phyloP scores from a whole-genome alignment of 2,888 invertebrate species.

The Drosophila mayaguana region DNA sequence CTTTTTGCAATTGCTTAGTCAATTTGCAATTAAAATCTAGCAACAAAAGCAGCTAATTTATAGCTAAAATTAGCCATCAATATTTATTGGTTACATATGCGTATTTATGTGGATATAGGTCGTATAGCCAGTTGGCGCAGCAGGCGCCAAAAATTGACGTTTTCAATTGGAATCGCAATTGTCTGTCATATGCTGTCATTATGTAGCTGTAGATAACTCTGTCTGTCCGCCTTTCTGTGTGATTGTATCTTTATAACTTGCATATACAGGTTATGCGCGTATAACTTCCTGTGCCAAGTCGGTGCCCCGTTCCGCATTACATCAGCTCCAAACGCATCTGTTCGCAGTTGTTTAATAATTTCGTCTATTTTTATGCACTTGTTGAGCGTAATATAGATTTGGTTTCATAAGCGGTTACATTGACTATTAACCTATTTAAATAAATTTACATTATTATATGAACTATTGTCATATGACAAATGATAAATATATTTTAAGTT shows the following conservation, averaged over 20 bases:
- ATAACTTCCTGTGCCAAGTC: slow-evolving; percentile 29
- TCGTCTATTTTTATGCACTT: not conserved
- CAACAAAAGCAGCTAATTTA: slow-evolving; percentile 3
- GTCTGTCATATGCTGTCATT: slow-evolving; percentile 7
- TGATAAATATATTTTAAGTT: not conserved
- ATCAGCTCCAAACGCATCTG: slow-evolving; percentile 36
- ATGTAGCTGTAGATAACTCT: not conserved
- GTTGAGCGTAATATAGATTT: not conserved
- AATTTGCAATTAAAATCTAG: slow-evolving; percentile 10
- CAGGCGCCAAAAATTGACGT: slow-evolving; percentile 18
- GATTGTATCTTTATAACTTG: slow-evolving; percentile 16
- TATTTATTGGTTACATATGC: not conserved
- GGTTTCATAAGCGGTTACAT: not conserved
- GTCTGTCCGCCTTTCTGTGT: not conserved
- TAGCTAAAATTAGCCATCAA: slow-evolving; percentile 7
- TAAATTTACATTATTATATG: not conserved
- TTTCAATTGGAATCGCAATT: slow-evolving; percentile 14
- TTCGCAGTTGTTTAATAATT: slow-evolving; percentile 23
- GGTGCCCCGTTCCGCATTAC: slow-evolving; percentile 30
- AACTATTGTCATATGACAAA: not conserved
- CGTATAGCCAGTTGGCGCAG: slow-evolving; percentile 3
- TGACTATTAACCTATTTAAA: not conserved
- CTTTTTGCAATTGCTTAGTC: slow-evolving; percentile 6
- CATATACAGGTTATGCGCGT: slow-evolving; percentile 32
- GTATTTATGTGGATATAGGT: slow-evolving; percentile 8